Evolutionary conservation across 2,888 invertebrate genomes (phyloP), one percentile per base, ranked within the genome.

Genomic region (Dusona sp.): DNA sequence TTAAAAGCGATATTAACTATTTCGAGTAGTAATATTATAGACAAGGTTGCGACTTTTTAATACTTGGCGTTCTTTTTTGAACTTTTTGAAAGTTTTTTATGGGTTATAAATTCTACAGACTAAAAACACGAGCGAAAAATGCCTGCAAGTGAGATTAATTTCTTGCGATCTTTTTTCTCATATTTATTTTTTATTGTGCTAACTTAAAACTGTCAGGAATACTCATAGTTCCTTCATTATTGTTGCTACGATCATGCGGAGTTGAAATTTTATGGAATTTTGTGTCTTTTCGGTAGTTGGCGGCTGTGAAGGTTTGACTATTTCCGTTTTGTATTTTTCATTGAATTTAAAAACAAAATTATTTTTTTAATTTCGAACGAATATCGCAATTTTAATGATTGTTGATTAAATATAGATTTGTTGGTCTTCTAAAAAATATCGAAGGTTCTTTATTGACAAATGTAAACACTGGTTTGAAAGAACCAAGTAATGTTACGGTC

Each of bases 61-160:
- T n/a, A n/a, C n/a, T n/a, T n/a, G n/a, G n/a, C n/a, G n/a, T n/a
- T n/a, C n/a, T n/a, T n/a, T n/a, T n/a, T n/a, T n/a, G n/a, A n/a
- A n/a, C n/a, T n/a, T n/a, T n/a, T n/a, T n/a, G n/a, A n/a, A n/a
- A 85, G 75, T 87, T 88, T 83, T 85, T 84, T 87, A n/a, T 88
- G 83, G 88, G 86, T 88, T 88, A 85, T 78, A 79, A 79, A 79
- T 75, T 81, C 13, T 45, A n/a, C n/a, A n/a, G n/a, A n/a, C n/a
- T n/a, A n/a, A n/a, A n/a, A n/a, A n/a, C n/a, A n/a, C n/a, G n/a
- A n/a, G n/a, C n/a, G n/a, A n/a, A n/a, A n/a, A n/a, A 38, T 9
- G 38, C 38, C 9, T 38, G 38, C 7, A 6, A 9, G 38, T 38
- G 9, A 38, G 38, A 38, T 38, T 38, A 38, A n/a, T n/a, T n/a